A percentile compares a stretch with the other conserved stretches of the same genome.
Conservation (phyloP, 2,113 vertebrate species). For the Archilochus colubris region DNA sequence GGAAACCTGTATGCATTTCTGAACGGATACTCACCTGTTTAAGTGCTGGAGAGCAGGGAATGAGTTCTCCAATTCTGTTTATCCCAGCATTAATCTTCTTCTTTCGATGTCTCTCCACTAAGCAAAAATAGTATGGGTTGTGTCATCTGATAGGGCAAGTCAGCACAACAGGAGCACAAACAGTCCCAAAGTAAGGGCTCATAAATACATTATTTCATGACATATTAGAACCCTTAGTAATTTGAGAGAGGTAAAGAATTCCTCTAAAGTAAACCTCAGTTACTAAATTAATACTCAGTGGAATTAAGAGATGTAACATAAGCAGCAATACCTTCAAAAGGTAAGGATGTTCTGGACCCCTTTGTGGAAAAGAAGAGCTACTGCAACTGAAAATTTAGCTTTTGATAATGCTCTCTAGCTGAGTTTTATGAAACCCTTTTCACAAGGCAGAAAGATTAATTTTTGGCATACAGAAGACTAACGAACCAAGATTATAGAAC, state of each 20-base stretch:
- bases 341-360: neutral
- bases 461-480: neutral
- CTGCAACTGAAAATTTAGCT: neutral
- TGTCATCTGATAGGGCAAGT: neutral
- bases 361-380: neutral
- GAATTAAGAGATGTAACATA: neutral
- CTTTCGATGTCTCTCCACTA: constrained; percentile 98
- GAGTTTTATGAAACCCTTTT: neutral
- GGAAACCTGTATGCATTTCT: neutral
- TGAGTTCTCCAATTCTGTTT: constrained; percentile 94
- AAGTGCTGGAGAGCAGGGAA: constrained; percentile 94
- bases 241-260: neutral
- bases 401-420: neutral
- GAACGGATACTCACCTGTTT: constrained; percentile 85
- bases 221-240: neutral
- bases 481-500: neutral
- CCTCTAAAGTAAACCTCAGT: neutral
- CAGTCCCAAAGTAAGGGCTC: neutral
- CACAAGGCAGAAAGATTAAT: neutral
- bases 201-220: neutral
- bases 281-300: neutral
- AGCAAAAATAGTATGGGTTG: neutral
- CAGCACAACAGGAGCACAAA: neutral
- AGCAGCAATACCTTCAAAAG: neutral
- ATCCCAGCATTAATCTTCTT: constrained; percentile 99